phyloP scores from a whole-genome alignment of 2,113 vertebrate species.

The Thryonomys swinderianus region DNA sequence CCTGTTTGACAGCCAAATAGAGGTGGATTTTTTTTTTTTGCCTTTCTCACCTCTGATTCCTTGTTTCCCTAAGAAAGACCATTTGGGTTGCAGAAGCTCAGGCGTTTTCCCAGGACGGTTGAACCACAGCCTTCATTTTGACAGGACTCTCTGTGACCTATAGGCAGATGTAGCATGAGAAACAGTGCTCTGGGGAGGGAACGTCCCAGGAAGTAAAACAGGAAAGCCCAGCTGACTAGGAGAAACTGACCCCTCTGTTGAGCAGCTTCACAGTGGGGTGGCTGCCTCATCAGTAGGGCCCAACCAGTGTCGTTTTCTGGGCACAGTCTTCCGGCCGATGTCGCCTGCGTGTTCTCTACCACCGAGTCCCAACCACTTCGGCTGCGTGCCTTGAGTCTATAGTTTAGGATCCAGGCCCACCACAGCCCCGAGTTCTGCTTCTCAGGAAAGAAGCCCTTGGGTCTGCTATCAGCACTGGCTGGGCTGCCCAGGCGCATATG shows the following conservation, averaged over 20 bases:
- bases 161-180: background rate
- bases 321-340: background rate
- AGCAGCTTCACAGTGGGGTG: background rate
- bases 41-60: background rate
- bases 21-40: background rate
- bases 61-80: background rate
- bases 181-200: background rate
- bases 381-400: background rate
- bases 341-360: background rate
- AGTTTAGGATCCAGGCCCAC: background rate
- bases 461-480: background rate
- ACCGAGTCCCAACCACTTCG: background rate
- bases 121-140: background rate
- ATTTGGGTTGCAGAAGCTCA: background rate
- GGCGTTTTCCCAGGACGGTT: background rate
- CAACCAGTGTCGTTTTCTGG: background rate
- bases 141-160: background rate
- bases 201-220: background rate
- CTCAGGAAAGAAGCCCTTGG: background rate
- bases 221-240: background rate
- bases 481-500: too few relatives aligned
- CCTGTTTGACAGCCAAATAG: background rate
- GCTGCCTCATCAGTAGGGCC: background rate
- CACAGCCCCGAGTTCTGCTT: background rate
- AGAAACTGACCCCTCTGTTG: background rate